Evolutionary conservation across 1,140 invertebrate genomes (phyloP), one percentile per base, ranked within the genome.

Genomic region (Zaprionus vittiger): DNA sequence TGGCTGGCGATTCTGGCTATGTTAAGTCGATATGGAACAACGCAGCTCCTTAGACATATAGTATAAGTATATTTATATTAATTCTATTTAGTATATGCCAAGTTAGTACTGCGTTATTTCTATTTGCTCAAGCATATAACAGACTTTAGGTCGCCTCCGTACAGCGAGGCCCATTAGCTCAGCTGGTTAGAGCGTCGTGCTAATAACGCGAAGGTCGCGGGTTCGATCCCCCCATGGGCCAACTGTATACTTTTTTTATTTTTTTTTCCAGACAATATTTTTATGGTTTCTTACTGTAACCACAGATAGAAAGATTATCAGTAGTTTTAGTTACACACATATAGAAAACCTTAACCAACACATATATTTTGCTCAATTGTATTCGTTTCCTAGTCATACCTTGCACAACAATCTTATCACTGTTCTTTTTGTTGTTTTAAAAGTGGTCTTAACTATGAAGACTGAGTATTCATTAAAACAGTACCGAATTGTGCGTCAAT

Each of bases 121-220:
- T 34, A 28, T 31, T 57, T 47, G 1, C 15, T 1, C 2, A 20
- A 14, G 2, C 38, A 47, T n/a, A 67, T 56, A 49, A 26, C 12
- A 44, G 5, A 20, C 28, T 31, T 62, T 67, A 37, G 38, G 6
- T 1, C 49, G 0, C 0, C 1, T 2, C 0, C 0, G 1, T 4
- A 1, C 52, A 63, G 14, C 7, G 11, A 6, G 93, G 93, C 93
- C 93, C 93, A 93, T 93, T 93, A 93, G 93, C 93, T 93, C 93
- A 93, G 93, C 84, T 93, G 93, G 93, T 93, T 93, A 93, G 93
- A 93, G 93, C 93, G 93, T 93, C 93, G 93, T 93, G 93, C 93
- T 93, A 93, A 94, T 94, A 94, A 94, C 94, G 94, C 94, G 94
- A 94, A 94, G 94, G 94, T 94, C 94, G 94, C 93, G 94, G 93